Percentiles rank a stretch among this genome's conserved stretches.
Evolutionary conservation across 2,797 vertebrate species (phyloP).

Genomic region (Streptopelia turtur): DNA sequence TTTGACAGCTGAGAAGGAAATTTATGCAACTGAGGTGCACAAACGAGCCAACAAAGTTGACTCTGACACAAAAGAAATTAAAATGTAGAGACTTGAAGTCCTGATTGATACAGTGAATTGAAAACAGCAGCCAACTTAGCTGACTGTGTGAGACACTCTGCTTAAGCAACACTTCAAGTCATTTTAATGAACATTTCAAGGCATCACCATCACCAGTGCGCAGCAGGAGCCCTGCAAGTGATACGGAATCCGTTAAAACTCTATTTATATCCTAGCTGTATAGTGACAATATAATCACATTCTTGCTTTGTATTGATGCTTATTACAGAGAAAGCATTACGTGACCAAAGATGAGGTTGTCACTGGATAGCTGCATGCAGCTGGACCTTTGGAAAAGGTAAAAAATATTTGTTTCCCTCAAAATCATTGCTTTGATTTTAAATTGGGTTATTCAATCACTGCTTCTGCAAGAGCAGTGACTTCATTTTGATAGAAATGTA

Average conservation of each 20-base stretch:
- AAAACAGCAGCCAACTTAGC: conserved; percentile 34
- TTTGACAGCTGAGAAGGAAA: conserved; percentile 35
- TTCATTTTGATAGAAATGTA: neutral
- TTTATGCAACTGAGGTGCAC: conserved; percentile 28
- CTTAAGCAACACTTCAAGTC: conserved; percentile 54
- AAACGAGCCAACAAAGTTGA: conserved; percentile 22
- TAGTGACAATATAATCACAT: conserved; percentile 31
- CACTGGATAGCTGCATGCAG: neutral
- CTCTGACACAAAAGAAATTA: conserved; percentile 37
- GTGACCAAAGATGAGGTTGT: neutral
- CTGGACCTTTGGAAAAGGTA: neutral
- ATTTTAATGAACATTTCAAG: conserved; percentile 55
- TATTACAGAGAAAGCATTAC: neutral
- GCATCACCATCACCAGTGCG: conserved; percentile 13
- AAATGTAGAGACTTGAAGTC: conserved; percentile 49
- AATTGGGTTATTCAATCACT: neutral
- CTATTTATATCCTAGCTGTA: conserved; percentile 50
- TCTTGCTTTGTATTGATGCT: neutral
- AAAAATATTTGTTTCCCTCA: neutral
- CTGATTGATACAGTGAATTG: conserved; percentile 49
- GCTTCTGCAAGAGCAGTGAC: neutral
- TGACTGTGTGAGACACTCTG: conserved; percentile 13
- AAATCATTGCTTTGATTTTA: neutral
- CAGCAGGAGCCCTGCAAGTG: conserved; percentile 33
- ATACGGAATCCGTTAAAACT: conserved; percentile 15